phyloP scores from a whole-genome alignment of 2,113 vertebrate species.

The Pholis gunnellus region DNA sequence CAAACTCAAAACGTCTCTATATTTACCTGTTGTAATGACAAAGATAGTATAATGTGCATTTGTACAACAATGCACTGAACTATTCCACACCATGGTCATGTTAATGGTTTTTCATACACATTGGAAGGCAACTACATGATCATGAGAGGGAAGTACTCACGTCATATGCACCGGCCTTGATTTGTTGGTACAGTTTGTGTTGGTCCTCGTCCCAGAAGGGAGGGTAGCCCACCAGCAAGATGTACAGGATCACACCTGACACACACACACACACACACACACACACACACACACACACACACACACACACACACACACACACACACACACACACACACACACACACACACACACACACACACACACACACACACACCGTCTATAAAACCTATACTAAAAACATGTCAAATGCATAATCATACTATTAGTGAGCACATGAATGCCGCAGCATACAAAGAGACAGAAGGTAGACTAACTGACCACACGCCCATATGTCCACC shows the following conservation, averaged over 20 bases:
- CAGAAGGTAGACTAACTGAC: constrained; percentile 88
- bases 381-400: not conserved
- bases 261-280: constrained; percentile 36
- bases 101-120: not conserved
- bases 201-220: constrained; percentile 99
- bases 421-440: not conserved
- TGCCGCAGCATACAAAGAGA: not conserved
- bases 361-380: not conserved
- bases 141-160: constrained; percentile 82
- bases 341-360: not conserved
- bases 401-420: not conserved
- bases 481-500: constrained; percentile 99
- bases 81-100: not conserved
- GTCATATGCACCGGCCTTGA: constrained; percentile 98
- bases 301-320: no score
- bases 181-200: constrained; percentile 99
- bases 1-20: not conserved
- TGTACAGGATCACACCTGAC: constrained; percentile 97
- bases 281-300: not conserved
- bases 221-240: constrained; percentile 98
- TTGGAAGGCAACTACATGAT: not conserved
- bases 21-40: not conserved
- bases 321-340: constrained; percentile 82
- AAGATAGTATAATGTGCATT: not conserved
- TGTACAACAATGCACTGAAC: not conserved